These are phyloP conservation scores for Ardeotis arabs DNA, from an alignment of 2,113 vertebrate species.

Conservation along the genomic window DNA sequence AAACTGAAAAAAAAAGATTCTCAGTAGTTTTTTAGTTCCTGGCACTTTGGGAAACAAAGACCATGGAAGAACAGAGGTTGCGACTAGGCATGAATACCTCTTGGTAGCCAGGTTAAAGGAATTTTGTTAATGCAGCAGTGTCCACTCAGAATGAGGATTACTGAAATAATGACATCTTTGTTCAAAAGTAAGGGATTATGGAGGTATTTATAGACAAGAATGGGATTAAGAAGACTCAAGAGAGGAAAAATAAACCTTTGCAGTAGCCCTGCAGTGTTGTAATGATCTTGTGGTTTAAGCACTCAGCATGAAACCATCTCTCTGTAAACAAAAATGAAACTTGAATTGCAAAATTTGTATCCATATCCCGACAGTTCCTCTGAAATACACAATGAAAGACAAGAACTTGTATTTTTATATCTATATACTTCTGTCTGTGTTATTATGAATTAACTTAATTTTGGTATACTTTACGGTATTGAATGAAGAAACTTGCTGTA, in stretches of 20 bases:
- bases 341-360: background rate
- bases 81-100: background rate
- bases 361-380: rapidly evolving
- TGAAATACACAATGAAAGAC: background rate
- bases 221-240: background rate
- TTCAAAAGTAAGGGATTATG: background rate
- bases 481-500: background rate
- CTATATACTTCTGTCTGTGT: background rate
- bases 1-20: background rate
- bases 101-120: background rate
- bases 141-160: background rate
- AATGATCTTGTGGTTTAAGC: background rate
- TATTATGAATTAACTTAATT: background rate
- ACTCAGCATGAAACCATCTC: background rate
- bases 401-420: background rate
- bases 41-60: background rate
- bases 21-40: background rate
- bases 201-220: background rate
- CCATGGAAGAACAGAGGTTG: background rate
- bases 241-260: background rate
- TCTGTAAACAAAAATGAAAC: background rate
- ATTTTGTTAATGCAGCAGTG: background rate
- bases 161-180: background rate
- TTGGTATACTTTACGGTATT: background rate
- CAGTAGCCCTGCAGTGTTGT: background rate